Conservation (phyloP, 2,113 vertebrate species). For the Cyrtonyx montezumae region DNA sequence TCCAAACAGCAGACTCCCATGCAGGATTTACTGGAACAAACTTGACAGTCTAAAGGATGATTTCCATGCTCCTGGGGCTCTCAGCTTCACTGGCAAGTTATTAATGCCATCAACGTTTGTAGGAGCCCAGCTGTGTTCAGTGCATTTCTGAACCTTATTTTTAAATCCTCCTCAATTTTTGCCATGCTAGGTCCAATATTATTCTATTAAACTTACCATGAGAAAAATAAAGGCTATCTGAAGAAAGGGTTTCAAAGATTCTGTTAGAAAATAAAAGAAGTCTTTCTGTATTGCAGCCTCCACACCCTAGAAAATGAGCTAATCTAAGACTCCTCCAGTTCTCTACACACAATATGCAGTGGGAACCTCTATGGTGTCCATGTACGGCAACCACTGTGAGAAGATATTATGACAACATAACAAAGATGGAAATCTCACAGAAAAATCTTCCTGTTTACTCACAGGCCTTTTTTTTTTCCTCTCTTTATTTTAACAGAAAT, state of each 20-base stretch:
- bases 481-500: not conserved
- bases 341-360: not conserved
- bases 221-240: not conserved
- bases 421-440: not conserved
- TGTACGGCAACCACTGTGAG: not conserved
- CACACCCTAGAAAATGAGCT: not conserved
- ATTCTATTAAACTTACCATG: not conserved
- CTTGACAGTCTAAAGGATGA: not conserved
- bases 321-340: not conserved
- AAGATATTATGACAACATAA: not conserved
- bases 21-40: not conserved
- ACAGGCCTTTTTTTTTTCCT: not conserved
- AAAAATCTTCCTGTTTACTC: not conserved
- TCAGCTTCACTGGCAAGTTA: not conserved
- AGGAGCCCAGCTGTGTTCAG: not conserved
- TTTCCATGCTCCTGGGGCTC: not conserved
- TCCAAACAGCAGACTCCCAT: not conserved
- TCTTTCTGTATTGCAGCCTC: not conserved
- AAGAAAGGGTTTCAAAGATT: not conserved
- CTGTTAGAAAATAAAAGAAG: not conserved
- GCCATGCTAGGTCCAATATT: not conserved
- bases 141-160: not conserved
- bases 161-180: not conserved
- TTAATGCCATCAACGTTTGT: not conserved
- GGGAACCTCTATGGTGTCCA: not conserved